Conservation (phyloP, 2,113 vertebrate species). For the Myotis yumanensis region DNA sequence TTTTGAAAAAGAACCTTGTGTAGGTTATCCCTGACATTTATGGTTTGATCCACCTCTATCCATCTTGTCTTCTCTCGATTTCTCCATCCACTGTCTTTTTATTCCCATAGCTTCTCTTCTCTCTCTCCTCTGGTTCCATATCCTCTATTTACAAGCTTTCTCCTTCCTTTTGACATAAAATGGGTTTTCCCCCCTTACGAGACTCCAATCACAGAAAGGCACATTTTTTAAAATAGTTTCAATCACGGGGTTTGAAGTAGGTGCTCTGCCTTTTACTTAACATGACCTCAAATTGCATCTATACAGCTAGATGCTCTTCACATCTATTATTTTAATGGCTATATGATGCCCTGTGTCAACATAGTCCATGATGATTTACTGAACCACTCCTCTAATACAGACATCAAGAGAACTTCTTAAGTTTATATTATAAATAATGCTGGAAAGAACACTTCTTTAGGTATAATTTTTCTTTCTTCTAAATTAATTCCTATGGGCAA, state of each 20-base stretch:
- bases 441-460: constrained; percentile 25
- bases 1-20: neutral
- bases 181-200: neutral
- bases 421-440: constrained; percentile 45
- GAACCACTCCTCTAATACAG: neutral
- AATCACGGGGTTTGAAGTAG: neutral
- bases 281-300: neutral
- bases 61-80: neutral
- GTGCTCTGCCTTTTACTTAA: constrained; percentile 20
- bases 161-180: neutral
- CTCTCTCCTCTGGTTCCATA: neutral
- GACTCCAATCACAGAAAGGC: neutral
- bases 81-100: neutral
- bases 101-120: neutral
- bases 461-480: constrained; percentile 44
- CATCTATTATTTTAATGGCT: constrained; percentile 49
- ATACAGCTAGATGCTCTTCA: neutral
- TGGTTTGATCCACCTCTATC: neutral
- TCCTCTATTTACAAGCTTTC: neutral
- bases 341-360: constrained; percentile 3
- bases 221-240: constrained; percentile 27
- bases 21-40: neutral
- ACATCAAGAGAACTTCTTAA: constrained; percentile 12
- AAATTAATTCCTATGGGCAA: constrained; percentile 39
- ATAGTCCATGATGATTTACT: constrained; percentile 21